Evolutionary conservation across 1,140 invertebrate genomes (phyloP).

Genomic region (Periplaneta americana): DNA sequence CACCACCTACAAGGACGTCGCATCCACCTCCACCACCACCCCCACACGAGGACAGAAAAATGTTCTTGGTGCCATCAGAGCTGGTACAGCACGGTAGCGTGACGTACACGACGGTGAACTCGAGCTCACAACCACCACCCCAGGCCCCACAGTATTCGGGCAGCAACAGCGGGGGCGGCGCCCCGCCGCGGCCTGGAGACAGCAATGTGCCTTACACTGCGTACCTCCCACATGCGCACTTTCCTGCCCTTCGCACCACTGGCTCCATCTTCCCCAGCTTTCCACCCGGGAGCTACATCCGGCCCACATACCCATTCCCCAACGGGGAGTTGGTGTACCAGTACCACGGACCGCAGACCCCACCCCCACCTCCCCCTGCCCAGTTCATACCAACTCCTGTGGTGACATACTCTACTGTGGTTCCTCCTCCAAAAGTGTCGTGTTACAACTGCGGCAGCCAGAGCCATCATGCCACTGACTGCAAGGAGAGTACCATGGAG

Average conservation of each 20-base stretch:
- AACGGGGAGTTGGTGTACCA: conserved; percentile 18
- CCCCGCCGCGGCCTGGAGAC: conserved; percentile 22
- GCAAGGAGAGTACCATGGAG: conserved; percentile 81
- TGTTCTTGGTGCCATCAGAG: conserved; percentile 21
- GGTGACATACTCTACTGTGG: conserved; percentile 37
- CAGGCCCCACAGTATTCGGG: conserved; percentile 11
- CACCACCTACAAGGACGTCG: not conserved
- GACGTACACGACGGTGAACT: conserved; percentile 35
- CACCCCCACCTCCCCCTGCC: conserved; percentile 41
- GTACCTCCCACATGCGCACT: conserved; percentile 39
- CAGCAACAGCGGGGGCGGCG: not conserved
- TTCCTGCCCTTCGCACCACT: conserved; percentile 35
- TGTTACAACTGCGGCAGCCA: conserved; percentile 72
- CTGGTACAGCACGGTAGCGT: conserved; percentile 34
- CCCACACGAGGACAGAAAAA: conserved; percentile 10
- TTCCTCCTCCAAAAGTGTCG: conserved; percentile 46
- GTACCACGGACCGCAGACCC: conserved; percentile 15
- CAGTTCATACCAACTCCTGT: conserved; percentile 40
- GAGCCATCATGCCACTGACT: conserved; percentile 74
- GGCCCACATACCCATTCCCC: conserved; percentile 13
- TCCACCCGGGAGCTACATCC: conserved; percentile 11
- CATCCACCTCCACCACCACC: conserved; percentile 6
- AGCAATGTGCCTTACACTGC: conserved; percentile 27
- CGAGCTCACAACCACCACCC: not conserved
- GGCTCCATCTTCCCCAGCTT: conserved; percentile 37